A percentile compares a stretch with the other conserved stretches of the same genome.
phyloP scores from a whole-genome alignment of 2,888 invertebrate genomes.

The Oscheius sp. region DNA sequence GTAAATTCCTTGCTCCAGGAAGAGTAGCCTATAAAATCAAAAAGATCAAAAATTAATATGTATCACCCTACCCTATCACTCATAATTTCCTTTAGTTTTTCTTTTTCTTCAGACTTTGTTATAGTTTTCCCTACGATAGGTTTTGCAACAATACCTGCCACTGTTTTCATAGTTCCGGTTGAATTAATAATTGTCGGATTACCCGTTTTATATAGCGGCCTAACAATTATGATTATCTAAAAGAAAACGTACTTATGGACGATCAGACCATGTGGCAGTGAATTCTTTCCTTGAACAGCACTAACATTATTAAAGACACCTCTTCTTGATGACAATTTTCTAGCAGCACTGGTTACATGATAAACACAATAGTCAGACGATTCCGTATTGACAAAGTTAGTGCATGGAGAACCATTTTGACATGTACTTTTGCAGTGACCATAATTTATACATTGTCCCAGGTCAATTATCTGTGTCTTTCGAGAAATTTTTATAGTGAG shows the following conservation, averaged over 20 bases:
- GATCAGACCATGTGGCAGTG: conserved; percentile 3
- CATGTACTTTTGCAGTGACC: conserved; percentile 57
- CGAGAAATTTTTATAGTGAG: conserved; percentile 58
- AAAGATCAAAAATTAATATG: neutral
- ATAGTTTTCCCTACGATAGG: conserved; percentile 33
- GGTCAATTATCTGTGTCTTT: conserved; percentile 59
- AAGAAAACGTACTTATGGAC: neutral
- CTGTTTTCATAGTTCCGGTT: conserved; percentile 38
- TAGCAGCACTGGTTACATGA: conserved; percentile 55
- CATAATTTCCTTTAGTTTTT: conserved; percentile 36
- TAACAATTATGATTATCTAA: neutral
- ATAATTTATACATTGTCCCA: conserved; percentile 63
- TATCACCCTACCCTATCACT: conserved; percentile 25
- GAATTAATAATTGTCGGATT: neutral
- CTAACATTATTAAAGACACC: conserved; percentile 32
- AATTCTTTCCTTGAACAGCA: neutral
- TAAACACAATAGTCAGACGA: conserved; percentile 59
- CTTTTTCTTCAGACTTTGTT: conserved; percentile 44
- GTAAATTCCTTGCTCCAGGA: conserved; percentile 18
- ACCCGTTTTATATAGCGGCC: neutral
- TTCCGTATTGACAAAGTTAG: conserved; percentile 60
- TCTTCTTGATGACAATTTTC: conserved; percentile 46
- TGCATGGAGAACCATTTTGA: conserved; percentile 56
- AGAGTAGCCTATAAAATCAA: conserved; percentile 7
- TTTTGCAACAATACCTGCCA: conserved; percentile 30